phyloP scores from a whole-genome alignment of 2,113 vertebrate genomes.

The Plestiodon gilberti region DNA sequence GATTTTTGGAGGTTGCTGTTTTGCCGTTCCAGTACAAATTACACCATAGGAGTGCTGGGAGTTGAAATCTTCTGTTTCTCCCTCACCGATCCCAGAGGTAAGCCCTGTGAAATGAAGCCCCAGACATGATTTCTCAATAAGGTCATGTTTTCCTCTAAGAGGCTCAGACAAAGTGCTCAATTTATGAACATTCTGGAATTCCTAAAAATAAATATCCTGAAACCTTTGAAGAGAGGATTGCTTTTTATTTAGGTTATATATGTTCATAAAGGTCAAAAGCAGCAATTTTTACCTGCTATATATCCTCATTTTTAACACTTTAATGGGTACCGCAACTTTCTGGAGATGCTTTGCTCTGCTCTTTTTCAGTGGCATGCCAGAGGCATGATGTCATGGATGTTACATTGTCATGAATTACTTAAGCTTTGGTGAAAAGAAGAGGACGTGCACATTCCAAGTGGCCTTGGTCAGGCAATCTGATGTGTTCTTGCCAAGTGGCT shows the following conservation, averaged over 20 bases:
- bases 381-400: rapidly evolving
- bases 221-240: background rate
- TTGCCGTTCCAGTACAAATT: background rate
- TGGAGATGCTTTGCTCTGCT: background rate
- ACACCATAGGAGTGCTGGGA: rapidly evolving
- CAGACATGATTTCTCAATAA: conserved; percentile 15
- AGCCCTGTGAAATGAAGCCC: conserved; percentile 8
- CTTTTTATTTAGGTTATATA: background rate
- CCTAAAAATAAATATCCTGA: conserved; percentile 17
- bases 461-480: background rate
- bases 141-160: conserved; percentile 15
- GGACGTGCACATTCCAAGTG: background rate
- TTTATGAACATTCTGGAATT: background rate
- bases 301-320: conserved; percentile 1
- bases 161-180: background rate
- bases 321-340: background rate
- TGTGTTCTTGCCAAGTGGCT: background rate
- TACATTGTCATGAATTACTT: background rate
- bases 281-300: background rate
- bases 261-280: conserved; percentile 13
- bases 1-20: background rate
- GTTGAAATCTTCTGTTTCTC: conserved; percentile 33
- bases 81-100: background rate
- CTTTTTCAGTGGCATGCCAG: background rate
- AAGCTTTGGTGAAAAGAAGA: background rate